Conservation (phyloP, 1,140 invertebrate species). For the Cydia fagiglandana region DNA sequence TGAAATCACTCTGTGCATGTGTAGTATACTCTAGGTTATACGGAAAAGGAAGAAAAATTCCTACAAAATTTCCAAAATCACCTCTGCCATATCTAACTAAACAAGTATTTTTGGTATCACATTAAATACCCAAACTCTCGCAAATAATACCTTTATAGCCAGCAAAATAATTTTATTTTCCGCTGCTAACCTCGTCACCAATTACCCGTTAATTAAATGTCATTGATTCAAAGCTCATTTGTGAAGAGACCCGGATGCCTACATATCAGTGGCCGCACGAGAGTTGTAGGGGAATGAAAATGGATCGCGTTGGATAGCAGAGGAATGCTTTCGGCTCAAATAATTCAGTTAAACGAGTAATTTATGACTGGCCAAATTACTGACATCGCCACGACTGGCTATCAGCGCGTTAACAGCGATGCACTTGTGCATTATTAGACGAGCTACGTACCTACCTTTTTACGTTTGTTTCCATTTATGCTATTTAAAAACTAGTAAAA, state of each 20-base stretch:
- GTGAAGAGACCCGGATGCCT: slow-evolving; percentile 61
- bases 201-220: slow-evolving; percentile 65
- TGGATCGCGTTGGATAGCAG: slow-evolving; percentile 58
- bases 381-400: slow-evolving; percentile 58
- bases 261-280: slow-evolving; percentile 60
- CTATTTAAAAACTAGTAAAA: neutral
- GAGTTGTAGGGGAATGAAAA: slow-evolving; percentile 60
- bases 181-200: slow-evolving; percentile 43
- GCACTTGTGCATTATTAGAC: slow-evolving; percentile 43
- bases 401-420: slow-evolving; percentile 45
- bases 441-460: slow-evolving; percentile 16
- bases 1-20: too few species aligned
- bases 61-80: too few species aligned
- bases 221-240: slow-evolving; percentile 71
- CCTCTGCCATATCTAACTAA: neutral
- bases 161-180: slow-evolving; percentile 22
- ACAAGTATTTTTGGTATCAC: neutral
- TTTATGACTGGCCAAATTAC: slow-evolving; percentile 76
- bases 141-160: neutral
- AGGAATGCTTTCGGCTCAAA: slow-evolving; percentile 74
- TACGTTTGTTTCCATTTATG: neutral
- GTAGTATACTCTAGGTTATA: too few species aligned
- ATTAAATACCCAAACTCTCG: neutral
- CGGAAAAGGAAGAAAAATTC: too few species aligned
- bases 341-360: slow-evolving; percentile 78